Evolutionary conservation across 2,113 vertebrate species (phyloP), one percentile per base, ranked within the genome.

Genomic region (Hemiprocne comata): DNA sequence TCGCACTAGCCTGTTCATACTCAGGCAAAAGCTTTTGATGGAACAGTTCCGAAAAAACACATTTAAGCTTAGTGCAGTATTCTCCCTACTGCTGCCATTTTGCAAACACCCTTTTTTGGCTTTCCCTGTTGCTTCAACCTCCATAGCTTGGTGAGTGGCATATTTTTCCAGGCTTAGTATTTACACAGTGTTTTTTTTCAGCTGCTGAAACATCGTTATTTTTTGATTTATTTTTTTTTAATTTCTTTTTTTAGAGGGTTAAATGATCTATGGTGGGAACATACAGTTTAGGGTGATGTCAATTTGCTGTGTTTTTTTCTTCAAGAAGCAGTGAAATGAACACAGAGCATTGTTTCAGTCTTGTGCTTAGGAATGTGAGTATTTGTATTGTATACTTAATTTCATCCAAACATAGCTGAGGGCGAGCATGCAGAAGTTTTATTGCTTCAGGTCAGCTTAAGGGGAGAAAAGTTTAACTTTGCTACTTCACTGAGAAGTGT

Each of bases 351-450:
- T 98, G 97, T 98, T 98, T 96, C 87, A 95, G 93, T 77, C 94
- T 94, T 79, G 89, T 87, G 69, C 91, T 87, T 96, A 84, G 78
- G 97, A 98, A 98, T 97, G 97, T 98, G 98, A 97, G 93, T 98
- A 97, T 98, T 98, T 98, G 95, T 98, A 94, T 90, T 97, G 92
- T 95, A 94, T 92, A 97, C 94, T 97, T 97, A 95, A 98, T 97
- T 95, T 98, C 92, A 97, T 93, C 93, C 95, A 97, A 98, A 97
- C 93, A 92, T 94, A 97, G 82, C 87, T 81, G 93, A 97, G 94
- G 87, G 97, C 89, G 93, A 70, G 92, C 91, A 90, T 91, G 96
- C 92, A 97, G 76, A 95, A 86, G 75, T 93, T 97, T 97, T 98
- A 96, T 97, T 92, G 93, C 87, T 97, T 95, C 42, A 64, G 96